These are phyloP conservation scores for Platichthys flesus DNA, from an alignment of 2,113 vertebrate species.

Conservation along the genomic window DNA sequence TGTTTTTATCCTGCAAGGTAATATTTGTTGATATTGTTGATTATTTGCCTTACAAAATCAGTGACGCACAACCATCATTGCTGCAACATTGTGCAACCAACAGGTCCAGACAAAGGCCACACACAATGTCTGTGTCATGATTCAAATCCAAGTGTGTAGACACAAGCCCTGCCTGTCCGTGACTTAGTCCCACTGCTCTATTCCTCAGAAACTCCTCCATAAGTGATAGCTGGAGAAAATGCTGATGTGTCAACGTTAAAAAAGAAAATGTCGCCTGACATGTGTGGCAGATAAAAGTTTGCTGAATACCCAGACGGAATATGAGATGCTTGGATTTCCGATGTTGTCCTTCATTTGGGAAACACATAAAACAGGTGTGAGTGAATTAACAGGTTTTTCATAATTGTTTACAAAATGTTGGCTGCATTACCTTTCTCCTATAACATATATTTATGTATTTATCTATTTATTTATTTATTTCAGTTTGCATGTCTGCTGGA, in stretches of 20 bases:
- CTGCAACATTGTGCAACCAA: too few relatives aligned
- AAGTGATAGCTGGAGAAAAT: too few relatives aligned
- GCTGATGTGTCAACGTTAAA: too few relatives aligned
- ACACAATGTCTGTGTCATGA: too few relatives aligned
- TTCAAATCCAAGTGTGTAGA: too few relatives aligned
- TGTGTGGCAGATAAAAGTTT: background rate
- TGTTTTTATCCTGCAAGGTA: background rate
- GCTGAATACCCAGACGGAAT: constrained; percentile 2
- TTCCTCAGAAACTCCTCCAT: too few relatives aligned
- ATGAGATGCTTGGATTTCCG: background rate
- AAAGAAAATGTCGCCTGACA: too few relatives aligned
- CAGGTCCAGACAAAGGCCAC: too few relatives aligned
- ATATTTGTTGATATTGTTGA: background rate
- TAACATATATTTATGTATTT: background rate
- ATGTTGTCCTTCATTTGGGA: background rate
- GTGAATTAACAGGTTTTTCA: constrained; percentile 7
- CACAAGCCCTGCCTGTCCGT: too few relatives aligned
- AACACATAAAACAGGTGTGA: constrained; percentile 1
- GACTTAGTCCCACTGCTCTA: too few relatives aligned
- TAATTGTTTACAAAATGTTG: background rate
- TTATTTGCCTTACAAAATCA: background rate
- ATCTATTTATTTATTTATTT: constrained; percentile 4
- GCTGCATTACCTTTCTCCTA: background rate
- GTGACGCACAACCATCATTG: too few relatives aligned
- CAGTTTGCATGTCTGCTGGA: constrained; percentile 43